A percentile compares a stretch with the other conserved stretches of the same genome.
Evolutionary conservation across 2,113 vertebrate species (phyloP).

Genomic region (Sigmodon hispidus): DNA sequence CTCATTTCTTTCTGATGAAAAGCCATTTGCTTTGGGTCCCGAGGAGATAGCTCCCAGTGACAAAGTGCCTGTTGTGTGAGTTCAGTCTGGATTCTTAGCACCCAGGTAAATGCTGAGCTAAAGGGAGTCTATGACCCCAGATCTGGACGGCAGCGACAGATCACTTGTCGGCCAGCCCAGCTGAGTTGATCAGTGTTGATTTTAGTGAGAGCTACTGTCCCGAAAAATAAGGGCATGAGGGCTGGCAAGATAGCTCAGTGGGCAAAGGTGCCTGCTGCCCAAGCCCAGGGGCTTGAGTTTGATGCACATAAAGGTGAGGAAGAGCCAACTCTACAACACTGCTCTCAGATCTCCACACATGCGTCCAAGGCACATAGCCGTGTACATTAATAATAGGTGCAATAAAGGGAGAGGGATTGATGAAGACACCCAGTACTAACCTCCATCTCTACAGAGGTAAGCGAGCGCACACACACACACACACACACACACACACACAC

Average conservation of each 20-base stretch:
- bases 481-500: neutral
- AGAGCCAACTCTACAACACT: neutral
- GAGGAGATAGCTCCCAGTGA: neutral
- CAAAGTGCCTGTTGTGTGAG: neutral
- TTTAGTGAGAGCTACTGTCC: neutral
- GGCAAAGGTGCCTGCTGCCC: neutral
- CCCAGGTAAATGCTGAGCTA: neutral
- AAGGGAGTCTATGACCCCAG: neutral
- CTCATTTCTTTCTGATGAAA: slow-evolving; percentile 22
- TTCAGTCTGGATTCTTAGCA: neutral
- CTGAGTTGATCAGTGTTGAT: too few relatives aligned
- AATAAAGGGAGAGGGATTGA: neutral
- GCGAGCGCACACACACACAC: too few relatives aligned
- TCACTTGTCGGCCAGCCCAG: too few relatives aligned
- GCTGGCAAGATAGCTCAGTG: neutral
- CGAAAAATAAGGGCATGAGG: neutral
- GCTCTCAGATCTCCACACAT: neutral
- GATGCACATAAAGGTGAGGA: too few relatives aligned
- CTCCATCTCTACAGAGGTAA: neutral
- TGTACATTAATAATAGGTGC: neutral
- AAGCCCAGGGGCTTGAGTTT: neutral
- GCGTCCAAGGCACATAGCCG: neutral
- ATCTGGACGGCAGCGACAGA: neutral
- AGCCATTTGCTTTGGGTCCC: neutral
- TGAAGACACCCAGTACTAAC: neutral